Base-by-base conservation (phyloP, 1,140 invertebrate species). In the Zelostemma sp. region DNA sequence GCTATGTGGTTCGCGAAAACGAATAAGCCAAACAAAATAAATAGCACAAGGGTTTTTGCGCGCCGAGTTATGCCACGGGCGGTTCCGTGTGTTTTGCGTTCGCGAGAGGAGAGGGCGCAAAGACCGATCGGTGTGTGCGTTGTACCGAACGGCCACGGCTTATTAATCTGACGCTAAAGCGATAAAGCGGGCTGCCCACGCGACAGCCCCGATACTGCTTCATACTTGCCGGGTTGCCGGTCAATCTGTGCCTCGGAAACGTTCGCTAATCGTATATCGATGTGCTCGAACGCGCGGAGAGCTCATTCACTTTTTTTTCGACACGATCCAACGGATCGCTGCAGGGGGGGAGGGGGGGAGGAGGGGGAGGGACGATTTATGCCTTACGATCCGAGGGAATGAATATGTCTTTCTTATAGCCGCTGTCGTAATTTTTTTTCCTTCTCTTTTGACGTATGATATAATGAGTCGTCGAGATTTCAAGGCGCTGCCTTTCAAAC, bases 11-110 rank as follows among this genome's bases (percentile, higher is more conserved):
- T 66, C 69, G 75, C 75, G 73, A 68, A 78, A 80, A 79, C 76
- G 77, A 78, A 78, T 77, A 75, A 78, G 76, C 76, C 72, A 73
- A 79, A 80, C 78, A 76, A 78, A 76, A 79, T 73, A 77, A 80
- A 77, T 74, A 75, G 63, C 61, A n/a, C n/a, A 68, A 74, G 74
- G 75, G 72, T 66, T 78, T 74, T 70, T 63, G 54, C 56, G 55
- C 67, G 63, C 51, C 67, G 63, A 55, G 63, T 66, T 48, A 56
- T 55, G 16, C 14, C 45, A 19, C 51, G 41, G 47, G 18, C 40
- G 54, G 8, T 28, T 1, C 16, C 46, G 16, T 60, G 11, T 46
- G 12, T 19, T 47, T 58, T 64, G 55, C 55, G 55, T 43, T 25
- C 48, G 40, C 31, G 61, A n/a, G n/a, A n/a, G n/a, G n/a, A 15